Evolutionary conservation across 2,797 vertebrate species (phyloP).

Genomic region (Tokudaia tokunoshimensis): DNA sequence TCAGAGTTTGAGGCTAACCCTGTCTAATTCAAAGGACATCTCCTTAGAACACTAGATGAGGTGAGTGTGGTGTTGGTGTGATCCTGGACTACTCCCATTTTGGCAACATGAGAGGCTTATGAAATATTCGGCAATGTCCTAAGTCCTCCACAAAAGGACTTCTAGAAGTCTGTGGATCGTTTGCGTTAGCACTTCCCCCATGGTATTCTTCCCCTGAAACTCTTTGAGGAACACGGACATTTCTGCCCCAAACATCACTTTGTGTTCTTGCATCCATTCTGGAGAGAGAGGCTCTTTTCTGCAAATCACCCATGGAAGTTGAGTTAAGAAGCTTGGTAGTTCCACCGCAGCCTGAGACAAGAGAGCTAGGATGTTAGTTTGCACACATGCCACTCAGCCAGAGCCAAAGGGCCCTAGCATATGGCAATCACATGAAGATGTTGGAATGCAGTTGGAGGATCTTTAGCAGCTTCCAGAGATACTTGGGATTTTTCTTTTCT

Average conservation of each 20-base stretch:
- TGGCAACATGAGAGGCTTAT: background rate
- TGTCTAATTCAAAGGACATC: background rate
- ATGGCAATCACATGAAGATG: slow-evolving; percentile 60
- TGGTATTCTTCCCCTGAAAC: background rate
- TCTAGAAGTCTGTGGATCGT: background rate
- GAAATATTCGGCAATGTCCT: background rate
- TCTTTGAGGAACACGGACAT: background rate
- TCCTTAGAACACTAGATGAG: background rate
- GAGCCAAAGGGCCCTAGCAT: background rate
- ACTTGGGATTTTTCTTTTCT: background rate
- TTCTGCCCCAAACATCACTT: background rate
- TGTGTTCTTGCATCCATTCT: background rate
- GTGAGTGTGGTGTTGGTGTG: background rate
- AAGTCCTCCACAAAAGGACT: background rate
- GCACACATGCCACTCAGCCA: background rate
- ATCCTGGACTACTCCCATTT: background rate
- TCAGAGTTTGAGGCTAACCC: background rate
- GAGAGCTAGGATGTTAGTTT: background rate
- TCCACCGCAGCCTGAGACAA: background rate
- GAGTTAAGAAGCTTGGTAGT: background rate
- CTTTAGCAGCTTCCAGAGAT: slow-evolving; percentile 71
- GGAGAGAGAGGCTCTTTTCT: background rate
- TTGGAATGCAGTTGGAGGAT: slow-evolving; percentile 61
- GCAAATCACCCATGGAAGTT: background rate
- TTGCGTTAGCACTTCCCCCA: background rate